These are phyloP conservation scores for Echeneis naucrates DNA, from an alignment of 2,797 vertebrate species.

Conservation along the genomic window DNA sequence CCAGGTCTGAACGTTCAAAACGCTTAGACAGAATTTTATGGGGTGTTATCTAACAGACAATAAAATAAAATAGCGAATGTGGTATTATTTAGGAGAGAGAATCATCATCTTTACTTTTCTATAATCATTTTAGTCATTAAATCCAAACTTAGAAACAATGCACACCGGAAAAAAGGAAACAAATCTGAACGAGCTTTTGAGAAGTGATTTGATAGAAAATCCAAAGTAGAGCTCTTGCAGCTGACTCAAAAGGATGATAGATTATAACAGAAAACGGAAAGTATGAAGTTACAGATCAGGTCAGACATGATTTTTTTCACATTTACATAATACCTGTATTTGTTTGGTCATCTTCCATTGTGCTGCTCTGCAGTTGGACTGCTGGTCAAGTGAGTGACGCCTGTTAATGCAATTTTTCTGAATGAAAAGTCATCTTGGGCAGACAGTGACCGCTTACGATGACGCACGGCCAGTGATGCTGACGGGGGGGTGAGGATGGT, in stretches of 20 bases:
- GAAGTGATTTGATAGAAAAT: neutral
- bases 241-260: neutral
- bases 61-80: neutral
- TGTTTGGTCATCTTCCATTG: neutral
- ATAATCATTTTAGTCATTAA: neutral
- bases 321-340: neutral
- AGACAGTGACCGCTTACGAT: constrained; percentile 57
- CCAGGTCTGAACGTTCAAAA: neutral
- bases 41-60: neutral
- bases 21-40: neutral
- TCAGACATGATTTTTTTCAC: neutral
- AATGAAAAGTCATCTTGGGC: constrained; percentile 46
- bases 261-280: neutral
- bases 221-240: neutral
- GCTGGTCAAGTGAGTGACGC: constrained; percentile 26
- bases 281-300: neutral
- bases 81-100: neutral
- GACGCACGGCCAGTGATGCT: constrained; percentile 74
- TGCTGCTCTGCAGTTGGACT: constrained; percentile 2
- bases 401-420: constrained; percentile 32
- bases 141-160: neutral
- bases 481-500: constrained; percentile 34
- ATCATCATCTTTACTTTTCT: neutral
- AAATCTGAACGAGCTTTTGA: neutral
- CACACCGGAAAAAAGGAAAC: neutral